Evolutionary conservation across 2,888 invertebrate species (phyloP), one percentile per base, ranked within the genome.

Genomic region (Drosophila paramelanica): DNA sequence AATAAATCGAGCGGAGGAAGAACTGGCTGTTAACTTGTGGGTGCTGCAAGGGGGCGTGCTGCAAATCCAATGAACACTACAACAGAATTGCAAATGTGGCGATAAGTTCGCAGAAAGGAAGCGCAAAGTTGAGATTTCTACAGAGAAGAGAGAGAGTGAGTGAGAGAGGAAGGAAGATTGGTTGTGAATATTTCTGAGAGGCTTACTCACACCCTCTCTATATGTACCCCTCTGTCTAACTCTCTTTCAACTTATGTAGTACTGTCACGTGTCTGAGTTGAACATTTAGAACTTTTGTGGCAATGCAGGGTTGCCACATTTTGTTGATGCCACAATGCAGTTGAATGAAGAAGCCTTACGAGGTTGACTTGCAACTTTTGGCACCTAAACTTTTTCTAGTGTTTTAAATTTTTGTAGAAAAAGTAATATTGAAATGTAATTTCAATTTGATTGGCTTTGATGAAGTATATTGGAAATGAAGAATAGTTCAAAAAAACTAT

Each of bases 21-120:
- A 58, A 10, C 57, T 61, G 64, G 42, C 58, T 59, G 61, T 57
- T 61, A 67, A 71, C 53, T 71, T 70, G 55, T n/a, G 62, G 70
- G 57, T 52, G 50, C 33, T 57, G 27, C 6, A 20, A 17, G 13
- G 7, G 33, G 50, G 68, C 43, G 58, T 67, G 53, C 25, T 39
- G 11, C 51, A 65, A 72, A 72, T 78, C 66, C 78, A 72, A 81
- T 81, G 81, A 80, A 67, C 62, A 61, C 51, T 55, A 58, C 77
- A 73, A 60, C 59, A 70, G 67, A 75, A 72, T 59, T 72, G 53
- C 62, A 62, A 62, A 61, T 38, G 27, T 23, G 45, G 53, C 27
- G 43, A 60, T n/a, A 45, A 23, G 14, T 33, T 46, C 13, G n/a
- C n/a, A 60, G 42, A 38, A 57, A 39, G 47, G 49, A 38, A 41